Conservation (phyloP, 2,113 vertebrate species). For the Rhinolophus sinicus region DNA sequence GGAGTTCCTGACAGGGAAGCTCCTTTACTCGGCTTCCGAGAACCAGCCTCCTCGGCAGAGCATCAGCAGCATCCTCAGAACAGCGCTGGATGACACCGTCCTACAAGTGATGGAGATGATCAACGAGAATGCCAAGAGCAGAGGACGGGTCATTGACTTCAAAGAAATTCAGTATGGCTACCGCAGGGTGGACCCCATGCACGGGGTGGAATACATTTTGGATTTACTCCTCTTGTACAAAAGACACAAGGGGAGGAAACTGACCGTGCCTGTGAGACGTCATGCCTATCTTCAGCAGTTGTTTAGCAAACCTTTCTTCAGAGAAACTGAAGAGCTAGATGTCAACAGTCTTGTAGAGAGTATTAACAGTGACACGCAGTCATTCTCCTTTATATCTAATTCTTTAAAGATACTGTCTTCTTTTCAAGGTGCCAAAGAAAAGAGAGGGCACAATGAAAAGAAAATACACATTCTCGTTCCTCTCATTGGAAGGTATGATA, state of each 20-base stretch:
- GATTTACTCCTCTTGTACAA: conserved; percentile 97
- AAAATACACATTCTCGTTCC: conserved; percentile 97
- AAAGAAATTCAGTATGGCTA: conserved; percentile 99
- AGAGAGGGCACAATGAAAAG: conserved; percentile 91
- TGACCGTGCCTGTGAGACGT: conserved; percentile 96
- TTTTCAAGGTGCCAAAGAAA: conserved; percentile 91
- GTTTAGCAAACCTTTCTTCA: conserved; percentile 96
- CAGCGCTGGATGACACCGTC: conserved; percentile 95
- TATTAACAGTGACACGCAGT: conserved; percentile 94
- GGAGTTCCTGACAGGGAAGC: conserved; percentile 97
- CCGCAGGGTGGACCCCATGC: conserved; percentile 94
- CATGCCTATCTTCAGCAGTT: conserved; percentile 98
- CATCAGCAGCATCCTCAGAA: conserved; percentile 93
- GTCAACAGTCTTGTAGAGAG: conserved; percentile 91
- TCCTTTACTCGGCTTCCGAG: conserved; percentile 92
- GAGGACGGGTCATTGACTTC: conserved; percentile 97
- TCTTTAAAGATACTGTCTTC: conserved; percentile 97
- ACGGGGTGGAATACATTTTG: conserved; percentile 96
- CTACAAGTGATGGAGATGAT: conserved; percentile 99
- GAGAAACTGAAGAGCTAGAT: conserved; percentile 94
- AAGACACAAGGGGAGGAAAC: conserved; percentile 98
- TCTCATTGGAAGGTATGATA: conserved; percentile 94
- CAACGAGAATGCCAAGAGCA: conserved; percentile 96
- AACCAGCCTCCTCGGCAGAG: conserved; percentile 94
- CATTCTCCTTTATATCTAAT: conserved; percentile 95